These are phyloP conservation scores for Dolichomitus sp. DNA, from an alignment of 2,888 invertebrate genomes.

Conservation along the genomic window DNA sequence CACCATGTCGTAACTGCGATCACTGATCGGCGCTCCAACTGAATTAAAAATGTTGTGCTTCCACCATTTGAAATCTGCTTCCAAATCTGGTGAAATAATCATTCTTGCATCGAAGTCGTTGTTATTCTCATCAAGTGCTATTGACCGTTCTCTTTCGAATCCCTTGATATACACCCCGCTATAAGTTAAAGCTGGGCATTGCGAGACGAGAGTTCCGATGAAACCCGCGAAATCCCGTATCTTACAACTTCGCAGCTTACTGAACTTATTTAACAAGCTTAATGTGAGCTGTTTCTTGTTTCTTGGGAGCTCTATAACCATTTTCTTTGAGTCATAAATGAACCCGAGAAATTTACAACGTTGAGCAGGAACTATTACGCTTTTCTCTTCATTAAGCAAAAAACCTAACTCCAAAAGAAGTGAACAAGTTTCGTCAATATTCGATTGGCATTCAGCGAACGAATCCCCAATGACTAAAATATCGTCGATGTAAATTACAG, in stretches of 20 bases:
- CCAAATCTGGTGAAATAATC: background rate
- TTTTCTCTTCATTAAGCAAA: slow-evolving; percentile 31
- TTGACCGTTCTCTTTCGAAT: slow-evolving; percentile 27
- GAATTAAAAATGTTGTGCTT: background rate
- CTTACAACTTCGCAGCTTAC: slow-evolving; percentile 2
- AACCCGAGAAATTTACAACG: slow-evolving; percentile 44
- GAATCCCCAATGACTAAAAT: slow-evolving; percentile 27
- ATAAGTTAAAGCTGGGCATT: slow-evolving; percentile 37
- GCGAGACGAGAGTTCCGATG: slow-evolving; percentile 6
- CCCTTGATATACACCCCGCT: slow-evolving; percentile 26
- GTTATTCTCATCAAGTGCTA: slow-evolving; percentile 22
- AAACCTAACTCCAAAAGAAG: slow-evolving; percentile 3
- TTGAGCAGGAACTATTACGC: slow-evolving; percentile 10
- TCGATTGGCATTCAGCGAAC: slow-evolving; percentile 6
- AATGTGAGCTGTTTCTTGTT: background rate
- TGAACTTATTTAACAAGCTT: background rate
- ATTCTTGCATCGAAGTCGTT: slow-evolving; percentile 30
- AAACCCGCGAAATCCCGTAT: slow-evolving; percentile 33
- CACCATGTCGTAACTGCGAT: background rate
- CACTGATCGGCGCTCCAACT: background rate
- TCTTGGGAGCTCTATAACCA: slow-evolving; percentile 15
- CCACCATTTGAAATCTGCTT: slow-evolving; percentile 42
- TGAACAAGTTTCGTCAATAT: slow-evolving; percentile 2
- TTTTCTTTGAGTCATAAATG: slow-evolving; percentile 17
- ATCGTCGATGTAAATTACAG: slow-evolving; percentile 57